Evolutionary conservation across 2,888 invertebrate species (phyloP), one percentile per base, ranked within the genome.

Genomic region (Cryptocephalus primarius): DNA sequence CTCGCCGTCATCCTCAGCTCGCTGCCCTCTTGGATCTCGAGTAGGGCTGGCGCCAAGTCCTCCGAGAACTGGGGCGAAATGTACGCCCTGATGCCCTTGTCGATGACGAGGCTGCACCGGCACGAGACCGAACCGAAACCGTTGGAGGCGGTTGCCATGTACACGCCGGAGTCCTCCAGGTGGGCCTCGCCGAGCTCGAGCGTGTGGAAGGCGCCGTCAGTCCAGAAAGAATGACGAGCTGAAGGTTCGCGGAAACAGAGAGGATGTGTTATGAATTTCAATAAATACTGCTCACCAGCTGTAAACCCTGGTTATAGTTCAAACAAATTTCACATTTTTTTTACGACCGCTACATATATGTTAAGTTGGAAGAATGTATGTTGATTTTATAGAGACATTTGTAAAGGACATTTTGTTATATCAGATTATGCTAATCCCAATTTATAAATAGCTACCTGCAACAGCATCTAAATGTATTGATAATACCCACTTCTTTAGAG

Each of bases 21-120:
- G 38, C 64, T 66, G 1, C 84, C 84, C 60, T 81, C 79, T 54
- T 72, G 70, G 1, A 83, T 72, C 33, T 75, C 72, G 55, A 81
- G 79, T 10, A 76, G 66, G 4, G 60, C 53, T 0, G 83, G 80
- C 53, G 86, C 83, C 32, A 88, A 70, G 0, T 79, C 79, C 50
- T 78, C 78, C 54, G 81, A 77, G 69, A 89, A 88, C 61, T 84
- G 83, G 0, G 89, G 89, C 0, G 85, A 80, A 33, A 88, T 79
- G 61, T 89, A 89, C 0, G 84, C 88, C 14, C 85, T 75, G 53
- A 89, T 84, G 34, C 88, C 89, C 62, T 87, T 86, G 66, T 89
- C 88, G 0, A 88, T 88, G 1, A 85, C 80, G 34, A 89, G 72
- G 48, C 78, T 76, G 60, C 86, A 86, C 31, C 80, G 77, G 56